Base-by-base conservation (phyloP, 2,888 invertebrate genomes). In the Melanostoma mellinum region DNA sequence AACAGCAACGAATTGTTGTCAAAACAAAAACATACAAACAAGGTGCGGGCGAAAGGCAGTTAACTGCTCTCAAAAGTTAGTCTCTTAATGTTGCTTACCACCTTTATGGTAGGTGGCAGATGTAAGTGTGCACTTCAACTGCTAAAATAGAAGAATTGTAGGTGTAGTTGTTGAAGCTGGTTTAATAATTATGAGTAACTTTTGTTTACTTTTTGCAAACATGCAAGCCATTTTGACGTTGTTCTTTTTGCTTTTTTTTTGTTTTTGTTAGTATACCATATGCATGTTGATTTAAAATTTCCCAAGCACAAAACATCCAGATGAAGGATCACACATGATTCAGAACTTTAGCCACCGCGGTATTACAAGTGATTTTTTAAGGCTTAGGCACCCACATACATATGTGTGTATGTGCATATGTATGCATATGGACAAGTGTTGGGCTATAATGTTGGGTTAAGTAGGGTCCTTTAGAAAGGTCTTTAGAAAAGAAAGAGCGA, bases 61-160 rank as follows among this genome's bases (percentile, higher is more conserved):
- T 84, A 79, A 84, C 78, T 68, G 73, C 80, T 81, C 80, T 67
- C 60, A 85, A 72, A 85, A 85, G 81, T 85, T 85, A 65, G 72
- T 76, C 85, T 85, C 81, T 85, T 77, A 77, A 85, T 81, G 80
- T 77, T 76, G 68, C 75, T 73, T 63, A 53, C 75, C 76, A 60
- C 73, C 69, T 81, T 85, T 81, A 78, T 75, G 74, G 79, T 61
- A 84, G 84, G 84, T 84, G 84, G 84, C 79, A 84, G 84, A 69
- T 84, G 79, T 61, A 84, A 84, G 84, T 79, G 69, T 79, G 79
- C 67, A 84, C 84, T 84, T 84, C 79, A 84, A 79, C 74, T 67
- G 69, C 61, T 71, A 32, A 72, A 74, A 71, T 79, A 74, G 71
- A 79, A 79, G 79, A 82, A 78, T 73, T 75, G 67, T 68, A 42